phyloP scores from a whole-genome alignment of 2,113 vertebrate species.

The Mustela lutreola region DNA sequence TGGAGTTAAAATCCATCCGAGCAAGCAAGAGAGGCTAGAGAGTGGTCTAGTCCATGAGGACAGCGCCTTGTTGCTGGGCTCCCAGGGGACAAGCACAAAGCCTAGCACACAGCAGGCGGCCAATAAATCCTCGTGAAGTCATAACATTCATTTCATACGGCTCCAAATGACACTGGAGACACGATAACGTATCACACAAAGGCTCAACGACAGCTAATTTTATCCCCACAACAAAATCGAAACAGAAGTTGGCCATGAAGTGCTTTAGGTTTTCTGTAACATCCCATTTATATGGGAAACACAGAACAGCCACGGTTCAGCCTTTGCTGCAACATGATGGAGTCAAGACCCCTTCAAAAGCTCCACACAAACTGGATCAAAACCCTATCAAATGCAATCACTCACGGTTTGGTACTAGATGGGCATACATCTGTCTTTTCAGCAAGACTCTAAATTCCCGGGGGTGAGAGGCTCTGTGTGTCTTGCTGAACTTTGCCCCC shows the following conservation, averaged over 20 bases:
- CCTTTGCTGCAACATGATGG: not conserved
- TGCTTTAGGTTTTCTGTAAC: not conserved
- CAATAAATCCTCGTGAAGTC: not conserved
- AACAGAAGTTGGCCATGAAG: not conserved
- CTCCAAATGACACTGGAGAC: not conserved
- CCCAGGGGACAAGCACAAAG: not conserved
- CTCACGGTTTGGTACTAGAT: not conserved
- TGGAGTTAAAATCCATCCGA: not conserved
- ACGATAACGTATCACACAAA: not conserved
- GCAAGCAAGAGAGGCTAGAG: not conserved
- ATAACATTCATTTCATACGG: not conserved
- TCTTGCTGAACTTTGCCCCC: not conserved
- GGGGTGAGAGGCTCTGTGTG: not conserved
- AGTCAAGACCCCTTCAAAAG: not conserved
- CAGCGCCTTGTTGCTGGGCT: not conserved
- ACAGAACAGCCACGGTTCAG: not conserved
- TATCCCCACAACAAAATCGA: not conserved
- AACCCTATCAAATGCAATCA: not conserved
- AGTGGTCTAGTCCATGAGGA: not conserved
- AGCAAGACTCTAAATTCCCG: not conserved
- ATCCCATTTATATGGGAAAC: not conserved
- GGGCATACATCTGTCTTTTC: not conserved
- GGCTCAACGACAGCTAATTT: not conserved
- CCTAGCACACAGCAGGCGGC: not conserved
- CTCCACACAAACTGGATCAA: not conserved